Evolutionary conservation across 2,113 vertebrate genomes (phyloP).

Genomic region (Anseranas semipalmata): DNA sequence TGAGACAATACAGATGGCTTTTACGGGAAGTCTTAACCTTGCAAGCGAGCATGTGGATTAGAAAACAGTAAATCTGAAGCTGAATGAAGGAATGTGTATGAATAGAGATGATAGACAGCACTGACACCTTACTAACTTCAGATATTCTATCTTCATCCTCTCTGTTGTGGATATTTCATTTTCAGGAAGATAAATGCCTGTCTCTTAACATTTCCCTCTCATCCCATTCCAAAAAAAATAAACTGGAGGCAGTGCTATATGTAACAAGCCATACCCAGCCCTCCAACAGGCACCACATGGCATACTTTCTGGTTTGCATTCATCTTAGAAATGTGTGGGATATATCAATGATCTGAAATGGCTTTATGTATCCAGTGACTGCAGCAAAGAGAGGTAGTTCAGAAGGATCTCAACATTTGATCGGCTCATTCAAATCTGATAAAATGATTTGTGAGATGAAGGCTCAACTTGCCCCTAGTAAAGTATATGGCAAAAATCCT

Average conservation of each 20-base stretch:
- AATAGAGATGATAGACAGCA: background rate
- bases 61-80: constrained; percentile 11
- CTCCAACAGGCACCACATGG: accelerated
- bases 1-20: background rate
- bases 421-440: background rate
- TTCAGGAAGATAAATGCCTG: background rate
- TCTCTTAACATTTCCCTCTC: background rate
- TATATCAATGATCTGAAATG: background rate
- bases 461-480: background rate
- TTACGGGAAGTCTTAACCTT: background rate
- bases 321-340: background rate
- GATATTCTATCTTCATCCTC: background rate
- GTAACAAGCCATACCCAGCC: background rate
- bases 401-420: background rate
- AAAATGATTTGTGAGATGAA: background rate
- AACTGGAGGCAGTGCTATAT: background rate
- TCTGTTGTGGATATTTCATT: background rate
- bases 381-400: background rate
- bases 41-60: background rate
- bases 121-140: background rate
- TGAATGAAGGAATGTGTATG: background rate
- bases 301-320: background rate
- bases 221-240: background rate
- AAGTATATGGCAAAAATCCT: background rate
- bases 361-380: background rate